phyloP scores from a whole-genome alignment of 2,888 invertebrate genomes.

The Chrysotoxum bicinctum region DNA sequence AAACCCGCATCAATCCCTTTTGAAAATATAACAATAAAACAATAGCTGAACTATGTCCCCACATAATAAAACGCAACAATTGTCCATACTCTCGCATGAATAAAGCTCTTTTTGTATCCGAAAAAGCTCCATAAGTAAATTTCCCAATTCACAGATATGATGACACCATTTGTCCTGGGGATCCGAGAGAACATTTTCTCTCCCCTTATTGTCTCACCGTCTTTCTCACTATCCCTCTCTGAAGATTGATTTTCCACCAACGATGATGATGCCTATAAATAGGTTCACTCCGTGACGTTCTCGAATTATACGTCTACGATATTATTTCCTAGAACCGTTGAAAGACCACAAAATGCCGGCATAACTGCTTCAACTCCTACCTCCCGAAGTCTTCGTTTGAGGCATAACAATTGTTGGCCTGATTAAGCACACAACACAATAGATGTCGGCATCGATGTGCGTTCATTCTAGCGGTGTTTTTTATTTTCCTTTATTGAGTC shows the following conservation, averaged over 20 bases:
- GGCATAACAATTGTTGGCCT: constrained; percentile 30
- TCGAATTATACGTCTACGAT: constrained; percentile 36
- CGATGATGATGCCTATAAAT: constrained; percentile 32
- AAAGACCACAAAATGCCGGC: constrained; percentile 52
- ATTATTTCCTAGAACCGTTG: constrained; percentile 29
- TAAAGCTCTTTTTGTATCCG: not conserved
- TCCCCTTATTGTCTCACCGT: not conserved
- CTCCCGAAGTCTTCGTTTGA: not conserved
- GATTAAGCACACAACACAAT: constrained; percentile 32
- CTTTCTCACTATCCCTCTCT: not conserved
- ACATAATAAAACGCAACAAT: constrained; percentile 29
- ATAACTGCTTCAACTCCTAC: constrained; percentile 2
- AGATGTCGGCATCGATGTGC: constrained; percentile 20
- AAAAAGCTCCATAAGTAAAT: not conserved
- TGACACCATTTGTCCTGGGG: constrained; percentile 24
- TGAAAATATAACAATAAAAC: not conserved
- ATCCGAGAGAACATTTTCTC: not conserved
- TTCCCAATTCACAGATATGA: not conserved
- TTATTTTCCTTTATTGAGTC: not conserved
- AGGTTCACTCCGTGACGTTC: constrained; percentile 53
- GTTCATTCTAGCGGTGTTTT: constrained; percentile 21
- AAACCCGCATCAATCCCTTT: no score
- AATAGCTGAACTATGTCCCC: not conserved
- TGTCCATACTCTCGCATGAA: not conserved
- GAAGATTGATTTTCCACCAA: constrained; percentile 31